phyloP scores from a whole-genome alignment of 1,140 invertebrate species.

The Drosophila azteca region DNA sequence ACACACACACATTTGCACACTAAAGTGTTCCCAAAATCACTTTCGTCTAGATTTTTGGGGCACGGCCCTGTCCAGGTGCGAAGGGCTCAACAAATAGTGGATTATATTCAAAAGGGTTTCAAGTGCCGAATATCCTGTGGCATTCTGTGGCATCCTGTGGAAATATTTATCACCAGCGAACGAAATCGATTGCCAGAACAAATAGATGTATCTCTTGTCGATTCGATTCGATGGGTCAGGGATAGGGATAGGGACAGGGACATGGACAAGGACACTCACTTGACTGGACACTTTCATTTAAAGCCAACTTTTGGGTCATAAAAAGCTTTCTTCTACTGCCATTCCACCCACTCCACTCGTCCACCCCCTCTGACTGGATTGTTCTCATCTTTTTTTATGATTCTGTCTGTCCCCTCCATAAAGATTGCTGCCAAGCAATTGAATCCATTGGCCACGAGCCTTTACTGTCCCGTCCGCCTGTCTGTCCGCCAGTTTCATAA shows the following conservation, averaged over 20 bases:
- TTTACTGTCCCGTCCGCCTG: background rate
- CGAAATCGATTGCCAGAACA: slow-evolving; percentile 1
- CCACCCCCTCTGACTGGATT: background rate
- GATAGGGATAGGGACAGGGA: background rate
- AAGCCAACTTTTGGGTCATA: slow-evolving; percentile 61
- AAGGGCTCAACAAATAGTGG: slow-evolving; percentile 37
- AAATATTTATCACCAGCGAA: too few species aligned
- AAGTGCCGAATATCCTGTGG: slow-evolving; percentile 2
- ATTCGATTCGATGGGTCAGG: slow-evolving; percentile 22
- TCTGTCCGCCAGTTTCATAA: slow-evolving; percentile 54
- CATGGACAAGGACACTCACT: slow-evolving; percentile 26
- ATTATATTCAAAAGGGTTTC: slow-evolving; percentile 10
- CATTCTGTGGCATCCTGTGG: too few species aligned
- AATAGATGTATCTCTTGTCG: slow-evolving; percentile 10
- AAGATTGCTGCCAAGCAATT: slow-evolving; percentile 72
- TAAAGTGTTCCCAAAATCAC: slow-evolving; percentile 16
- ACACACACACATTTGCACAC: slow-evolving; percentile 8
- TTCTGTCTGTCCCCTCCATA: slow-evolving; percentile 21
- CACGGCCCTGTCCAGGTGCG: slow-evolving; percentile 7
- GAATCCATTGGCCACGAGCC: slow-evolving; percentile 62
- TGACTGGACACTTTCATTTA: slow-evolving; percentile 67
- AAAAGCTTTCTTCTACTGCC: slow-evolving; percentile 45
- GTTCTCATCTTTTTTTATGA: slow-evolving; percentile 28
- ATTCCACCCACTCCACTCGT: slow-evolving; percentile 24
- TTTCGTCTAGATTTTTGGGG: background rate